Percentiles rank a stretch among this genome's conserved stretches.
phyloP scores from a whole-genome alignment of 92 coral and sea anemone species.

The Blastomussa wellsi region DNA sequence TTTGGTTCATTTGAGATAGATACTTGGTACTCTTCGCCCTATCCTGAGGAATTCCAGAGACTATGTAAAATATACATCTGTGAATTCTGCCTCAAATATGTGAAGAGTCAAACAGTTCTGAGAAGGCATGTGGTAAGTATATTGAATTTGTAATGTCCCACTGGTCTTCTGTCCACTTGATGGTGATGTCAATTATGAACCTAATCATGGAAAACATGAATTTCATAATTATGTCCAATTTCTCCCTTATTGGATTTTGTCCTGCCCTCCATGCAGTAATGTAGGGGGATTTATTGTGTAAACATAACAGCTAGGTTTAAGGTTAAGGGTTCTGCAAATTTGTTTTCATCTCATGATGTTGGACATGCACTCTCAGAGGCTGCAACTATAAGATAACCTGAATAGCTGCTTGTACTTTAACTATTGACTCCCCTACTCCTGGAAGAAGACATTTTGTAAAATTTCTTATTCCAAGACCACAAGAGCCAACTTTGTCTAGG shows the following conservation, averaged over 20 bases:
- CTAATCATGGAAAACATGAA: no score
- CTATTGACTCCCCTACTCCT: not conserved
- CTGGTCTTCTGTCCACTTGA: no score
- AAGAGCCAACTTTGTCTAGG: not conserved
- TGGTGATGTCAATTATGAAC: no score
- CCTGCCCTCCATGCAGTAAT: no score
- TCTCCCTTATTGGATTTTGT: no score
- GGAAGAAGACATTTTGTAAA: not conserved
- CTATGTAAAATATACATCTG: constrained; percentile 91
- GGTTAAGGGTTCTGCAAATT: no score
- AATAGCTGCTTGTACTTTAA: not conserved
- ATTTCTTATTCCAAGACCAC: not conserved
- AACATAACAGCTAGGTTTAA: no score
- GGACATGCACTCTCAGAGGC: no score
- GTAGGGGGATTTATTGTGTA: no score
- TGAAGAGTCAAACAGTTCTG: constrained; percentile 89
- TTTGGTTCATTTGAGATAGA: constrained; percentile 89
- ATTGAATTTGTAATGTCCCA: not conserved
- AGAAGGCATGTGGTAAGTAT: constrained; percentile 91
- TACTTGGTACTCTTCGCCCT: constrained; percentile 98
- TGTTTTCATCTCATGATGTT: no score
- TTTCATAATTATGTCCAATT: no score
- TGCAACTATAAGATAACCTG: no score
- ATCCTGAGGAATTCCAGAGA: constrained; percentile 94
- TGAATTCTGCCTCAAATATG: constrained; percentile 97